These are phyloP conservation scores for Calephelis nemesis DNA, from an alignment of 1,140 invertebrate species.

Conservation along the genomic window DNA sequence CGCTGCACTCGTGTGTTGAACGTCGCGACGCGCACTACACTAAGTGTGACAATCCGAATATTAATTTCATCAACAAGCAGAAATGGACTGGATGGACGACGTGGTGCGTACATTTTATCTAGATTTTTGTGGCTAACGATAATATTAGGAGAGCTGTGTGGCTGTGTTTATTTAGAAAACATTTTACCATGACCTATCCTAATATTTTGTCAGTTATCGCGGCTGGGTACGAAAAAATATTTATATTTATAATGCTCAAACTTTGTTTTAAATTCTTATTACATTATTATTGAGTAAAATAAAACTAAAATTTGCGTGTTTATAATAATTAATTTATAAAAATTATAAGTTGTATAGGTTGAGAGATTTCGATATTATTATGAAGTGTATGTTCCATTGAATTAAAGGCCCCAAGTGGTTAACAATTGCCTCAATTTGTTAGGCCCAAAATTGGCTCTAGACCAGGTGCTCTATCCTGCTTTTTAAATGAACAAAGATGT, in stretches of 20 bases:
- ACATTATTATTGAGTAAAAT: neutral
- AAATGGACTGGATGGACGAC: slow-evolving; percentile 75
- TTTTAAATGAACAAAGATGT: slow-evolving; percentile 34
- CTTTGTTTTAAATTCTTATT: neutral
- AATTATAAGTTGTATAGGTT: neutral
- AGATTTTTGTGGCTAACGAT: slow-evolving; percentile 23
- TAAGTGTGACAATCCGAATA: slow-evolving; percentile 52
- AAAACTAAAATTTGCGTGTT: slow-evolving; percentile 19
- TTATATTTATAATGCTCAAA: neutral
- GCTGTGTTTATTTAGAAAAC: slow-evolving; percentile 26
- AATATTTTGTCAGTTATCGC: slow-evolving; percentile 59
- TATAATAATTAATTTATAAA: no score
- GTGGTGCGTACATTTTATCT: slow-evolving; percentile 63
- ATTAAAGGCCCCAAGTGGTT: slow-evolving; percentile 35
- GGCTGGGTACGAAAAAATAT: neutral
- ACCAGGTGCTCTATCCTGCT: slow-evolving; percentile 36
- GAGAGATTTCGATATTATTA: neutral
- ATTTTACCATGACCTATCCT: slow-evolving; percentile 69
- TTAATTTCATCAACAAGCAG: slow-evolving; percentile 49
- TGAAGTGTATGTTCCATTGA: slow-evolving; percentile 1
- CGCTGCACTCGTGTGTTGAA: slow-evolving; percentile 73
- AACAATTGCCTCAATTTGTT: slow-evolving; percentile 39
- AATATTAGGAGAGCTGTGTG: slow-evolving; percentile 16
- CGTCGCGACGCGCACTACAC: slow-evolving; percentile 71
- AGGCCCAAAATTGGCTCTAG: slow-evolving; percentile 41